Evolutionary conservation across 37 sponge, comb jelly and placozoan genomes (phyloP).

Genomic region (Hexactinellida sp.): DNA sequence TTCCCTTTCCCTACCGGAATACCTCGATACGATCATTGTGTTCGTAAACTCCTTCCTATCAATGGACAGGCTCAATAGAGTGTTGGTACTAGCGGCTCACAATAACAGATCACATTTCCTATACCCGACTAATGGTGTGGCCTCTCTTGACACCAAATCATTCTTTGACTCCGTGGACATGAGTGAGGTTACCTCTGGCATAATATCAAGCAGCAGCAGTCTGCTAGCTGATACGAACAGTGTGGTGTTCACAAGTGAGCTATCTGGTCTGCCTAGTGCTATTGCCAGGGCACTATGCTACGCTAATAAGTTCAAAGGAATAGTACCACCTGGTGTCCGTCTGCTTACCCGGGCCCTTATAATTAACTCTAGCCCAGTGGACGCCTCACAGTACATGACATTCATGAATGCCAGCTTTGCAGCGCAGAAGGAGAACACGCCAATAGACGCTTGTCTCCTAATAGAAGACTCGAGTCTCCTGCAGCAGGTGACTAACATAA

Average conservation of each 20-base stretch:
- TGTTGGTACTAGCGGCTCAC: neutral
- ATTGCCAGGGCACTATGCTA: neutral
- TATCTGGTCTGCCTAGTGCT: neutral
- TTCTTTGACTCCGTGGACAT: neutral
- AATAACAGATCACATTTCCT: neutral
- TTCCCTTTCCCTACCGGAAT: neutral
- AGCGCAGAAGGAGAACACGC: neutral
- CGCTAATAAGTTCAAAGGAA: slow-evolving; percentile 9
- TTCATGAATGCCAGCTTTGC: slow-evolving; percentile 15
- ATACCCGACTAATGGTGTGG: neutral
- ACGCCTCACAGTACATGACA: neutral
- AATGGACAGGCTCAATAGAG: neutral
- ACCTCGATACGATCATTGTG: neutral
- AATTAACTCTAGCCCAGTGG: slow-evolving; percentile 3
- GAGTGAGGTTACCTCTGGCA: neutral
- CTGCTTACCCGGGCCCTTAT: neutral
- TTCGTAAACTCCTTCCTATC: neutral
- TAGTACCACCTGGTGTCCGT: neutral
- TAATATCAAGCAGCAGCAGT: neutral
- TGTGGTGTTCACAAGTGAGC: neutral
- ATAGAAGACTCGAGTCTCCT: neutral
- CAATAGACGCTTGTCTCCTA: neutral
- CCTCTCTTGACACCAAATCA: neutral
- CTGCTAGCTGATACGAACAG: neutral
- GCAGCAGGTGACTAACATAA: neutral